These are phyloP conservation scores for Ariopsis seemanni DNA, from an alignment of 2,113 vertebrate genomes.

Conservation along the genomic window DNA sequence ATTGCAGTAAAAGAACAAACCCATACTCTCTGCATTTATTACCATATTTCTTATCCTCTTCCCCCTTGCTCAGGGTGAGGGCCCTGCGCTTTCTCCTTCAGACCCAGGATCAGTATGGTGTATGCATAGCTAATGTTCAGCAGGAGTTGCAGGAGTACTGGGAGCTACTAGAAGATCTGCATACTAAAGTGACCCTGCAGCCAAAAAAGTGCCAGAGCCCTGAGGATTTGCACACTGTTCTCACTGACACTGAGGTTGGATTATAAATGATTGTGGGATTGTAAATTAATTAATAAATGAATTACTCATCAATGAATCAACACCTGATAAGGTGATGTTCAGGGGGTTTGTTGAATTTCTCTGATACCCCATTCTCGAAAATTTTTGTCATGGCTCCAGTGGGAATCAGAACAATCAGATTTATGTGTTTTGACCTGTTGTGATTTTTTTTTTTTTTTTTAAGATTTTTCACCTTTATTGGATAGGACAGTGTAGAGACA, in stretches of 20 bases:
- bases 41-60: not conserved
- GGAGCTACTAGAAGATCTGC: constrained; percentile 70
- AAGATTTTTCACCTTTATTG: too few relatives aligned
- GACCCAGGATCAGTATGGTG: constrained; percentile 64
- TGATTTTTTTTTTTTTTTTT: too few relatives aligned
- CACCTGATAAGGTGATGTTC: not conserved
- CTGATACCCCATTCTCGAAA: not conserved
- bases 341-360: not conserved
- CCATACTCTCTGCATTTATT: not conserved
- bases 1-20: not conserved
- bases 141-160: constrained; percentile 63
- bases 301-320: not conserved
- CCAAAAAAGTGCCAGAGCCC: constrained; percentile 48
- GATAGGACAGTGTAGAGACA: too few relatives aligned
- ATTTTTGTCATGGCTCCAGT: too few relatives aligned
- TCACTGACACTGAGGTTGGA: constrained; percentile 61
- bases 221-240: constrained; percentile 52
- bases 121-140: constrained; percentile 58
- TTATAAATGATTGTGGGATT: not conserved
- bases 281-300: not conserved
- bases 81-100: constrained; percentile 60
- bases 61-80: constrained; percentile 53
- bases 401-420: too few relatives aligned
- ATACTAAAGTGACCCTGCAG: constrained; percentile 67
- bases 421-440: too few relatives aligned